phyloP scores from a whole-genome alignment of 2,888 invertebrate genomes.

The Mechanitis mazaeus region DNA sequence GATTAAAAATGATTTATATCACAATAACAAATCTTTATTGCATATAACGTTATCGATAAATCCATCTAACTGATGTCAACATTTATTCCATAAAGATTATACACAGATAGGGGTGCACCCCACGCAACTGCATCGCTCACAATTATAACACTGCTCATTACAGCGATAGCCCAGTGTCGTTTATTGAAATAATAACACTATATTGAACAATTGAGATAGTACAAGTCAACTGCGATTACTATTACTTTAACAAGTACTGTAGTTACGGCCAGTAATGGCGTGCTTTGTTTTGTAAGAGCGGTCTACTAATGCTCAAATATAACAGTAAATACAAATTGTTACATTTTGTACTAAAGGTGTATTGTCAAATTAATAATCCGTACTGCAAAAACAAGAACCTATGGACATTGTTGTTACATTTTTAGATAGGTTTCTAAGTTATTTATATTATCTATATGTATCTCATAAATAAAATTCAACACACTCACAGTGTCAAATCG shows the following conservation, averaged over 20 bases:
- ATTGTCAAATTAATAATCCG: no score
- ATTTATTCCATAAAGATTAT: slow-evolving; percentile 13
- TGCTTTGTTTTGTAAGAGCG: slow-evolving; percentile 20
- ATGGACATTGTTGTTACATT: no score
- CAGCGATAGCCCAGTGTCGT: slow-evolving; percentile 20
- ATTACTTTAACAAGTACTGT: slow-evolving; percentile 39
- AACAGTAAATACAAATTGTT: background rate
- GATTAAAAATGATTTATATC: no score
- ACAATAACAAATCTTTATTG: no score
- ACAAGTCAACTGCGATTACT: slow-evolving; percentile 42
- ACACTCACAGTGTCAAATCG: no score
- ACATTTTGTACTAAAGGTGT: background rate
- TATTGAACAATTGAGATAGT: slow-evolving; percentile 36
- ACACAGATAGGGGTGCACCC: slow-evolving; percentile 7
- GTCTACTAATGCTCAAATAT: slow-evolving; percentile 5
- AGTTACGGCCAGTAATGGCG: slow-evolving; percentile 24
- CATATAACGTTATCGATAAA: no score
- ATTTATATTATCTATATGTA: no score
- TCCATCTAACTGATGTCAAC: slow-evolving; percentile 1
- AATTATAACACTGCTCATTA: slow-evolving; percentile 23
- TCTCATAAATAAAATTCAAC: no score
- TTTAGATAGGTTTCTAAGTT: no score
- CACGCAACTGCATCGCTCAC: slow-evolving; percentile 14
- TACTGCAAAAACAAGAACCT: no score
- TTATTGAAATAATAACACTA: slow-evolving; percentile 38